phyloP scores from a whole-genome alignment of 1,140 invertebrate species.

The Euwallacea fornicatus region DNA sequence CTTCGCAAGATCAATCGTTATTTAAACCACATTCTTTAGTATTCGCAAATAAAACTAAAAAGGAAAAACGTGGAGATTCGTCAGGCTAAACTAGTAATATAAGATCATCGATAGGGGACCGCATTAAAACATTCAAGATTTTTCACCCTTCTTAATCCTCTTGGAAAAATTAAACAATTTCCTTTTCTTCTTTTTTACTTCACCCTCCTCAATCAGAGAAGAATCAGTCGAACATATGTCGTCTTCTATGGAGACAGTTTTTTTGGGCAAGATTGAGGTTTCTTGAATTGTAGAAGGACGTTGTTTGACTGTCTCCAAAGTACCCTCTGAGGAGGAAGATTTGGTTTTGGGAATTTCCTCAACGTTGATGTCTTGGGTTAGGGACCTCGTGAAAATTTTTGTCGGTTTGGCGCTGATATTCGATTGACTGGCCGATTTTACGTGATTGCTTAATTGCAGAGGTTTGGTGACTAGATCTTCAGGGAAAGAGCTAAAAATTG shows the following conservation, averaged over 20 bases:
- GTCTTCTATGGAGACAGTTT: conserved; percentile 45
- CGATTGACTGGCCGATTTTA: conserved; percentile 38
- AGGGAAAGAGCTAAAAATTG: conserved; percentile 30
- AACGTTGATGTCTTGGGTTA: conserved; percentile 51
- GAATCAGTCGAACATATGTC: conserved; percentile 54
- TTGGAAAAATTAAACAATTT: conserved; percentile 53
- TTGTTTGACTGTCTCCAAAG: conserved; percentile 48
- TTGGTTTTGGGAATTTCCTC: conserved; percentile 42
- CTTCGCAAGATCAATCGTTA: too few species aligned
- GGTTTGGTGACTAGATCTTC: conserved; percentile 13
- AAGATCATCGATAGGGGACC: too few species aligned
- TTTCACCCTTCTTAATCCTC: conserved; percentile 41
- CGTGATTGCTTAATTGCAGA: conserved; percentile 11
- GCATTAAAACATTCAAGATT: background rate
- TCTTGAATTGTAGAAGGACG: conserved; percentile 46
- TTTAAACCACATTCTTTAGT: too few species aligned
- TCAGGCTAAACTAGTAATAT: too few species aligned
- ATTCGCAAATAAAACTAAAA: too few species aligned
- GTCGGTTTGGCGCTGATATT: conserved; percentile 36
- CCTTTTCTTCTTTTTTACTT: conserved; percentile 52
- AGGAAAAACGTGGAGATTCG: too few species aligned
- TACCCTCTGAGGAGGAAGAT: conserved; percentile 57
- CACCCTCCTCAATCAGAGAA: conserved; percentile 50
- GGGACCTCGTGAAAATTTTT: conserved; percentile 42
- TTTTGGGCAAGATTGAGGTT: conserved; percentile 33